Base-by-base conservation (phyloP, 2,113 vertebrate species). In the Rattus rattus region DNA sequence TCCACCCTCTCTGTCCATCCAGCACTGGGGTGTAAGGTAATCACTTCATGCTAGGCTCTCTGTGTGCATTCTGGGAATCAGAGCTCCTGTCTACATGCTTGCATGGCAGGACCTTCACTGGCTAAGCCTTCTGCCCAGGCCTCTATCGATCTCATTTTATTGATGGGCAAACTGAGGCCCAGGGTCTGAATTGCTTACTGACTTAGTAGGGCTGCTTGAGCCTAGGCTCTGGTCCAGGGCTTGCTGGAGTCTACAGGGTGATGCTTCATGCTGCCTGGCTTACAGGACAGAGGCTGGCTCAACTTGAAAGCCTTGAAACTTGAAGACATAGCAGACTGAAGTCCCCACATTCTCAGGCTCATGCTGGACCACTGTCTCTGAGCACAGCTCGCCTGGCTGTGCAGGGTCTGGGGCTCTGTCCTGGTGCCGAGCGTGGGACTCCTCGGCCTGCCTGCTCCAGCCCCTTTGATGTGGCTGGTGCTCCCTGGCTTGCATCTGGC, bases 401-500 rank as follows among this genome's bases (percentile, higher is more conserved):
- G 5, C 61, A 7, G 88, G 88, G 49, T 65, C 33, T 7, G 7
- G 52, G 84, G 72, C 95, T 20, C 1, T 84, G 92, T 96, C 98
- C 95, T 88, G 19, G 20, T 90, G 91, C 97, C 56, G 3, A 43
- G 43, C 43, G 56, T 52, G 36, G 73, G 0, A 95, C 96, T 96
- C 98, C 96, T 5, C 5, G 0, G 96, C 86, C 91, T 97, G 95
- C 90, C 79, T 36, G 17, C 93, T 87, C 96, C 0, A 7, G 73
- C 96, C 95, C 0, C 98, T 98, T 98, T 98, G 70, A 98, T 98
- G 98, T 98, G 97, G 97, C 63, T 94, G 94, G 54, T 79, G 97
- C 94, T 97, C 94, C 94, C 97, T 59, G 16, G 10, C 75, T 92
- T 93, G 97, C 98, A 98, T 98, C 98, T 99, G 99, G 97, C 95